phyloP scores from a whole-genome alignment of 2,113 vertebrate species.

The Falcunculus frontatus region DNA sequence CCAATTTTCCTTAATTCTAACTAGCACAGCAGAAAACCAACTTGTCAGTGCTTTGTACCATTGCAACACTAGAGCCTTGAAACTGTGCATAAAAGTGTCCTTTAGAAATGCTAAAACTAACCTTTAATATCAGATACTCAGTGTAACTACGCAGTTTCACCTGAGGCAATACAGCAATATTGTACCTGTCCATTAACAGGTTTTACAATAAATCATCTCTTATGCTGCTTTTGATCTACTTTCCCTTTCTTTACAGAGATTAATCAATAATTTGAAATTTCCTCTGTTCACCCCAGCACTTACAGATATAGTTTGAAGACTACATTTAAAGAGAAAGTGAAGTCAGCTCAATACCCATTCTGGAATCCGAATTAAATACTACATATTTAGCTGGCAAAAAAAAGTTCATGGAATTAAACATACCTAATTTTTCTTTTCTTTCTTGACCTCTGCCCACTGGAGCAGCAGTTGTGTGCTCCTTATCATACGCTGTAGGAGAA shows the following conservation, averaged over 20 bases:
- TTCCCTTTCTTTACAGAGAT: not conserved
- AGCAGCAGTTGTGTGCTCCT: not conserved
- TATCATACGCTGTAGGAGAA: not conserved
- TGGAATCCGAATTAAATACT: not conserved
- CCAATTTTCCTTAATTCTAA: not conserved
- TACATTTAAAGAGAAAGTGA: not conserved
- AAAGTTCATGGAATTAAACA: not conserved
- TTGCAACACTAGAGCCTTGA: not conserved
- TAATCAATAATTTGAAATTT: not conserved
- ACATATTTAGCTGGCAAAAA: not conserved
- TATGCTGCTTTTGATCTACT: not conserved
- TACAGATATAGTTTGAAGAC: not conserved
- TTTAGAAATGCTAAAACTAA: not conserved
- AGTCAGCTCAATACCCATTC: not conserved
- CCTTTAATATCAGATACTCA: not conserved
- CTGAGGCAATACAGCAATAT: not conserved
- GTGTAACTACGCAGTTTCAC: not conserved
- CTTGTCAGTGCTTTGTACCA: not conserved
- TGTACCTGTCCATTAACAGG: not conserved
- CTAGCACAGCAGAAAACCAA: not conserved
- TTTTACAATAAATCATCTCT: not conserved
- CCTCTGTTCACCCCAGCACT: not conserved
- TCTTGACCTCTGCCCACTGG: not conserved
- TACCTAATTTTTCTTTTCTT: slow-evolving; percentile 72
- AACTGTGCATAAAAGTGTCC: not conserved